Conservation (phyloP, 2,888 invertebrate species). For the Parasteatoda lunata region DNA sequence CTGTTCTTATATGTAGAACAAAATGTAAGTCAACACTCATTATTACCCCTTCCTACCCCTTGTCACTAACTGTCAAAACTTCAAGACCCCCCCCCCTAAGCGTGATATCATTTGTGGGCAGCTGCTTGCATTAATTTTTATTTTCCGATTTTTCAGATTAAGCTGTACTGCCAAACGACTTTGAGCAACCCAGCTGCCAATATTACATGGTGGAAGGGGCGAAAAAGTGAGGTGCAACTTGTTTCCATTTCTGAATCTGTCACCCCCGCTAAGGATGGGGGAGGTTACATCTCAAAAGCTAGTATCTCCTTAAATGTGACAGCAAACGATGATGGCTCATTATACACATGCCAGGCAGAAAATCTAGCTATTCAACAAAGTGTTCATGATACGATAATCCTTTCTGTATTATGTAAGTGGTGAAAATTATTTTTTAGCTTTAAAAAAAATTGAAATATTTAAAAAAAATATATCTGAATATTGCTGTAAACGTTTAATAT, state of each 20-base stretch:
- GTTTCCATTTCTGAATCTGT: slow-evolving; percentile 72
- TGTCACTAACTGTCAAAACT: too few relatives aligned
- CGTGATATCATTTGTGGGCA: not conserved
- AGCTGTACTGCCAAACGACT: slow-evolving; percentile 83
- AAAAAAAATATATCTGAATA: too few relatives aligned
- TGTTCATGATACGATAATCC: slow-evolving; percentile 88
- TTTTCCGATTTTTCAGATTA: slow-evolving; percentile 27
- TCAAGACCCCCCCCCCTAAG: too few relatives aligned
- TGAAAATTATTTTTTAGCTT: too few relatives aligned
- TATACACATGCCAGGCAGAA: slow-evolving; percentile 93
- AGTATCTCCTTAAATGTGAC: slow-evolving; percentile 79
- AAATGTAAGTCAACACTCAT: too few relatives aligned
- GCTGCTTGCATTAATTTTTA: not conserved
- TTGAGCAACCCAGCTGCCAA: slow-evolving; percentile 93
- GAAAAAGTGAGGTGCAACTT: slow-evolving; percentile 85
- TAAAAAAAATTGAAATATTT: too few relatives aligned
- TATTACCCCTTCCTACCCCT: too few relatives aligned
- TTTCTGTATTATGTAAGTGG: slow-evolving; percentile 88
- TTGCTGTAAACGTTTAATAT: too few relatives aligned
- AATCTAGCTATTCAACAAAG: slow-evolving; percentile 88
- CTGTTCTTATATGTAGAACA: too few relatives aligned
- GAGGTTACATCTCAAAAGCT: slow-evolving; percentile 84
- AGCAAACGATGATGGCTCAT: slow-evolving; percentile 87
- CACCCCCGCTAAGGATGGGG: slow-evolving; percentile 80
- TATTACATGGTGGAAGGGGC: slow-evolving; percentile 91